Percentiles rank a stretch among this genome's conserved stretches.
These are phyloP conservation scores for Chrysolina americana DNA, from an alignment of 2,888 invertebrate genomes.

Conservation along the genomic window DNA sequence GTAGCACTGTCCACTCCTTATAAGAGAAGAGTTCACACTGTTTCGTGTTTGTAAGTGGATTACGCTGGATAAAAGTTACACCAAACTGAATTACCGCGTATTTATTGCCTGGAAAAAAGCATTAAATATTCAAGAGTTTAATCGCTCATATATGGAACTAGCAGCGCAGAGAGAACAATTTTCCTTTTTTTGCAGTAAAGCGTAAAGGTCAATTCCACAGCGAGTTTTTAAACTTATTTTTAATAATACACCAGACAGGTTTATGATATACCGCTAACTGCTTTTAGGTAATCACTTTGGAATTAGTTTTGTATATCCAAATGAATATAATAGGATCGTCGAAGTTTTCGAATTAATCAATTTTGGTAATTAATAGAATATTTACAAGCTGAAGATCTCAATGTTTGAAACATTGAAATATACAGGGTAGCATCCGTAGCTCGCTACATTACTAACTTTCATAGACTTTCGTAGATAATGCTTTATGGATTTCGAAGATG, in stretches of 20 bases:
- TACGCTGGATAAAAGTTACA: background rate
- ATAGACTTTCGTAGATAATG: too few relatives aligned
- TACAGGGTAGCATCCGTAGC: too few relatives aligned
- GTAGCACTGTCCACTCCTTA: too few relatives aligned
- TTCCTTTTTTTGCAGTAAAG: background rate
- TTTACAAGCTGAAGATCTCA: too few relatives aligned
- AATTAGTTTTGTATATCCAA: background rate
- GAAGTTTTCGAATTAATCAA: too few relatives aligned
- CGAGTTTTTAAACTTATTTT: background rate
- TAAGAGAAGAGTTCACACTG: too few relatives aligned
- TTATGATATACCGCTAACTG: background rate
- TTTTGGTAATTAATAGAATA: too few relatives aligned
- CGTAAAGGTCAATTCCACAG: background rate
- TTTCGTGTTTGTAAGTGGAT: background rate
- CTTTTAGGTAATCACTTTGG: background rate
- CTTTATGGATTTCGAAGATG: too few relatives aligned
- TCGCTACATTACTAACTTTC: too few relatives aligned
- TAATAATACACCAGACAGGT: background rate
- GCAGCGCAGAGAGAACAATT: background rate
- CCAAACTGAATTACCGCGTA: background rate
- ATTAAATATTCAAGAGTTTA: slow-evolving; percentile 5
- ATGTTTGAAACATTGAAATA: too few relatives aligned
- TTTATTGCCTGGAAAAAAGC: background rate
- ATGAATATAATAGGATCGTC: background rate
- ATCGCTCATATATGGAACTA: background rate